Base-by-base conservation (phyloP, 1,140 invertebrate species). In the Anagrus nilaparvatae region DNA sequence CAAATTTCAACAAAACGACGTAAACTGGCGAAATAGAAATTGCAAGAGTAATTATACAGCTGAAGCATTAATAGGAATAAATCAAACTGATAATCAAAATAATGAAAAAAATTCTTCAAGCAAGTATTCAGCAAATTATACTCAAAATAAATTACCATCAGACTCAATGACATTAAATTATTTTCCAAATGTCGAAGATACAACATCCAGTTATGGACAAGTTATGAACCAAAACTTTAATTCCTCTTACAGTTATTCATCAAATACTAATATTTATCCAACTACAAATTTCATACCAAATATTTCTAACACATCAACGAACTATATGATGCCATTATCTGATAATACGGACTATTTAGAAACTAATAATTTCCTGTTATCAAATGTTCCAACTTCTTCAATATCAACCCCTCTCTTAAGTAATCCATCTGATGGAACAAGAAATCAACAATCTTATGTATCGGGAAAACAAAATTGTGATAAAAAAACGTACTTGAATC, bases 41-140 rank as follows among this genome's bases (percentile, higher is more conserved):
- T 68, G 66, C 23, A 71, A 71, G 17, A 75, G 69, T 33, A 77
- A 70, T 57, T 77, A 77, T 38, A 76, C 74, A 4, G 75, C 75
- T 0, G 75, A 77, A 44, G 71, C 74, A 12, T 49, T 77, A 9
- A 76, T 77, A 32, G 66, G 67, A 34, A 65, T 50, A 28, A 72
- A 51, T 37, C 55, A 63, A 38, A 63, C 58, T 5, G 62, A 69
- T 34, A 58, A 52, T 19, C 56, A 48, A 42, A 50, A 60, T 23
- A 49, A 57, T 5, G 63, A 69, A 4, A 69, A 66, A 20, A 63
- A 68, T 8, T 42, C 57, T 2, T 50, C 58, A 3, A 55, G 53
- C 5, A 68, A 68, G 12, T 67, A 66, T 16, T 43, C 59, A 0
- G 18, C 54, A 7, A 68, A 65, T 47, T 67, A 67, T 42, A 14